phyloP scores from a whole-genome alignment of 2,797 vertebrate genomes.

The Gymnodraco acuticeps region DNA sequence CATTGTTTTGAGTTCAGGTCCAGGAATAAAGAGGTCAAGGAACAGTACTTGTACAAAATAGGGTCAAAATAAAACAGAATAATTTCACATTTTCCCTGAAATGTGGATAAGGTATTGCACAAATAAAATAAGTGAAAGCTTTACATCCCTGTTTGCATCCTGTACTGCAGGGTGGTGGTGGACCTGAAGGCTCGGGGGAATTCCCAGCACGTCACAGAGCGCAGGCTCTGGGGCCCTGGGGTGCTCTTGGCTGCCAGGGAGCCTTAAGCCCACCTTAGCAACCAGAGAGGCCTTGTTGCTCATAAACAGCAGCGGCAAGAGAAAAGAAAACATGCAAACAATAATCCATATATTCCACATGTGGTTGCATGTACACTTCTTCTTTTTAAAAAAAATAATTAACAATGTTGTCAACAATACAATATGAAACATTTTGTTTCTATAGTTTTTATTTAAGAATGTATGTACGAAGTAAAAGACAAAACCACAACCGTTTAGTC shows the following conservation, averaged over 20 bases:
- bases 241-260: slow-evolving; percentile 61
- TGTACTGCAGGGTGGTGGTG: slow-evolving; percentile 43
- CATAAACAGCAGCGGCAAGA: slow-evolving; percentile 58
- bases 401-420: background rate
- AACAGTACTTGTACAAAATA: background rate
- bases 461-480: background rate
- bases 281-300: slow-evolving; percentile 61
- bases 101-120: background rate
- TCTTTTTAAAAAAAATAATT: too few relatives aligned
- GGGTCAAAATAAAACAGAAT: background rate
- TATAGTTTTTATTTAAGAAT: background rate
- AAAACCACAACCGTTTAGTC: slow-evolving; percentile 17
- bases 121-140: slow-evolving; percentile 10
- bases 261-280: slow-evolving; percentile 68
- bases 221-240: slow-evolving; percentile 62
- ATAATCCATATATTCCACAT: slow-evolving; percentile 10
- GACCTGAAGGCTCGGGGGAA: slow-evolving; percentile 65
- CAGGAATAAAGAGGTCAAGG: slow-evolving; percentile 10
- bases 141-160: slow-evolving; percentile 59
- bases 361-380: background rate
- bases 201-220: slow-evolving; percentile 70
- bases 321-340: slow-evolving; percentile 60
- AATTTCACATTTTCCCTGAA: background rate
- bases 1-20: slow-evolving; percentile 25
- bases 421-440: background rate